Conservation (phyloP, 2,797 vertebrate species). For the Poecilia velifera region DNA sequence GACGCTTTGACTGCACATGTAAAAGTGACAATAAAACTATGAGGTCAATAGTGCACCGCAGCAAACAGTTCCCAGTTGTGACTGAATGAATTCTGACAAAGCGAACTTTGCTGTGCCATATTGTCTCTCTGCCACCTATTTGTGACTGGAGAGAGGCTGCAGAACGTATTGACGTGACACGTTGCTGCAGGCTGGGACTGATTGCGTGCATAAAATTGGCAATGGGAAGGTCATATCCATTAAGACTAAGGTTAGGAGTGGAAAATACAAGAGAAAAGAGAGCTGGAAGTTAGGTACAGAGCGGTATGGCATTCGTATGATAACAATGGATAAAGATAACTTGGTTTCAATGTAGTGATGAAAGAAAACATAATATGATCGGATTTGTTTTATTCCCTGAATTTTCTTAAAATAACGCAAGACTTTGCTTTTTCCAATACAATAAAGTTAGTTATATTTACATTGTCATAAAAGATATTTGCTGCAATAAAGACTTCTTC, state of each 20-base stretch:
- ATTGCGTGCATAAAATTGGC: conserved; percentile 61
- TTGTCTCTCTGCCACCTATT: conserved; percentile 51
- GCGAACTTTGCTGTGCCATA: conserved; percentile 35
- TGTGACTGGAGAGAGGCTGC: conserved; percentile 50
- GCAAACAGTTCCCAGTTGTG: conserved; percentile 29
- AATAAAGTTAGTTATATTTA: neutral
- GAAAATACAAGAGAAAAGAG: conserved; percentile 34
- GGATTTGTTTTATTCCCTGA: neutral
- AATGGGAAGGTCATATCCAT: conserved; percentile 59
- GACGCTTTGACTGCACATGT: conserved; percentile 30
- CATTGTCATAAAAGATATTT: neutral
- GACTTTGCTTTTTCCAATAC: neutral
- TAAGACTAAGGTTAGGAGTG: conserved; percentile 59
- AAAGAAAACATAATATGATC: neutral
- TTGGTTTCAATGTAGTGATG: neutral
- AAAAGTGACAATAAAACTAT: conserved; percentile 25
- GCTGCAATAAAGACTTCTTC: neutral
- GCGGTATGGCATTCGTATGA: neutral
- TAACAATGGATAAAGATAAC: neutral
- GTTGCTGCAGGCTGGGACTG: conserved; percentile 54
- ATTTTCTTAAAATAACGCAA: neutral
- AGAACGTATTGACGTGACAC: conserved; percentile 68
- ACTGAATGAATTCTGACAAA: conserved; percentile 57
- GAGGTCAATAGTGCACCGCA: conserved; percentile 7
- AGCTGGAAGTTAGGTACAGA: conserved; percentile 26